These are phyloP conservation scores for Montipora sp. DNA, from an alignment of 64 coral and sea anemone genomes.

Conservation along the genomic window DNA sequence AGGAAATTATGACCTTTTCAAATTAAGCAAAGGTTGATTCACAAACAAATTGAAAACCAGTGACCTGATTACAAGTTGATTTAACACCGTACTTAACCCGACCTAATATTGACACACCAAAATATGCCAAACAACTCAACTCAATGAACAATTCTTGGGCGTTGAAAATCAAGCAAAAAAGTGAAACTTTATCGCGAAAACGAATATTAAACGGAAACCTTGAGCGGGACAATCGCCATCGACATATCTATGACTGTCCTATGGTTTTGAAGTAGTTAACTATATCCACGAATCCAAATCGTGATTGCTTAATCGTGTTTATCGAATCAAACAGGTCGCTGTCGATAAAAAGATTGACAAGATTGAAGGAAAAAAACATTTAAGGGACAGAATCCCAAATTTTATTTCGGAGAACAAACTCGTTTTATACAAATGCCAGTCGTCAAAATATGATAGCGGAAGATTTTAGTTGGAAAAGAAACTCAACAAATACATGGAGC, in stretches of 20 bases:
- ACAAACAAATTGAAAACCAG: not conserved
- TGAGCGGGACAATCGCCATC: not conserved
- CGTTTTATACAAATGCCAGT: not conserved
- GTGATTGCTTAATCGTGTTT: slow-evolving; percentile 31
- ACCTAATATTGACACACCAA: not conserved
- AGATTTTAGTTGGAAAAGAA: not conserved
- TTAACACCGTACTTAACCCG: not conserved
- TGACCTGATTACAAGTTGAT: not conserved
- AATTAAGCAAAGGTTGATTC: not conserved
- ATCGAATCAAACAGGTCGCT: not conserved
- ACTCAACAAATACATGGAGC: not conserved
- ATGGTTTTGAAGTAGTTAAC: not conserved
- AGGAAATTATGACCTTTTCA: not conserved
- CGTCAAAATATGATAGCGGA: not conserved
- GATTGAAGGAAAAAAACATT: not conserved
- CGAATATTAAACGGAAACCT: not conserved
- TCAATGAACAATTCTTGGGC: not conserved
- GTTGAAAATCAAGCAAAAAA: not conserved
- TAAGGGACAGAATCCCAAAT: not conserved
- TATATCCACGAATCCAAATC: not conserved
- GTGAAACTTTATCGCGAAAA: not conserved
- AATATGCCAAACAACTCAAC: not conserved
- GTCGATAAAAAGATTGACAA: not conserved
- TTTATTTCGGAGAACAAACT: not conserved
- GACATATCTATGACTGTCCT: not conserved